These are phyloP conservation scores for Hyposoter didymator DNA, from an alignment of 2,888 invertebrate species.

Conservation along the genomic window DNA sequence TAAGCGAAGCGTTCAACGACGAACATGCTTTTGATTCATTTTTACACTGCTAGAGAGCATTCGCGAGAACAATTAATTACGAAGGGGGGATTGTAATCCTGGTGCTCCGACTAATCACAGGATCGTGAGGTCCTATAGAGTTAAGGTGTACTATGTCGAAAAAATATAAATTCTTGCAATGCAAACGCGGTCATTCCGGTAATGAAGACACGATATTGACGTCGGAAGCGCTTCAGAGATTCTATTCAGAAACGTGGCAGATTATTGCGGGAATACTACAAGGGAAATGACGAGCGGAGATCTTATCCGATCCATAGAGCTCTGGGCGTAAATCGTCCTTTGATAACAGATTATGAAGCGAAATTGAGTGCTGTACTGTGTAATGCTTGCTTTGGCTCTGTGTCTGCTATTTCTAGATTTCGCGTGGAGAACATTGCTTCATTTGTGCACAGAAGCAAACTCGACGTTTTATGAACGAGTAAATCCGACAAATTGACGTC, in stretches of 20 bases:
- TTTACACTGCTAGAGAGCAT: no score
- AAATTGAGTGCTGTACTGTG: slow-evolving; percentile 31
- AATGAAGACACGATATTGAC: slow-evolving; percentile 24
- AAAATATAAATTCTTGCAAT: not conserved
- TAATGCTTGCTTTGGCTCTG: slow-evolving; percentile 11
- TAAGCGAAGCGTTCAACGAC: no score
- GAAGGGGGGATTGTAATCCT: no score
- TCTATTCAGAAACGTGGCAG: not conserved
- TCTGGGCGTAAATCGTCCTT: slow-evolving; percentile 70
- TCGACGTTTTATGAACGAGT: slow-evolving; percentile 25
- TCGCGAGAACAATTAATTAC: no score
- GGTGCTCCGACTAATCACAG: not conserved
- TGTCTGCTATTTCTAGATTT: slow-evolving; percentile 6
- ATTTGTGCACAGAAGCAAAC: slow-evolving; percentile 4
- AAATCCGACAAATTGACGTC: slow-evolving; percentile 13
- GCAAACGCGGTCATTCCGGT: slow-evolving; percentile 6
- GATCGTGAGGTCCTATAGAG: not conserved
- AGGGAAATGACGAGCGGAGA: slow-evolving; percentile 17
- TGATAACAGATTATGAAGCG: slow-evolving; percentile 73
- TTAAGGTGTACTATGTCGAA: not conserved
- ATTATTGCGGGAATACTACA: not conserved
- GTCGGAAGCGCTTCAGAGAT: slow-evolving; percentile 7
- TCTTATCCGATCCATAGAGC: slow-evolving; percentile 73
- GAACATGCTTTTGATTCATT: no score
- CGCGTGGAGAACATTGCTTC: not conserved